Conservation (phyloP, 1,140 invertebrate species). For the Chlorops oryzae region DNA sequence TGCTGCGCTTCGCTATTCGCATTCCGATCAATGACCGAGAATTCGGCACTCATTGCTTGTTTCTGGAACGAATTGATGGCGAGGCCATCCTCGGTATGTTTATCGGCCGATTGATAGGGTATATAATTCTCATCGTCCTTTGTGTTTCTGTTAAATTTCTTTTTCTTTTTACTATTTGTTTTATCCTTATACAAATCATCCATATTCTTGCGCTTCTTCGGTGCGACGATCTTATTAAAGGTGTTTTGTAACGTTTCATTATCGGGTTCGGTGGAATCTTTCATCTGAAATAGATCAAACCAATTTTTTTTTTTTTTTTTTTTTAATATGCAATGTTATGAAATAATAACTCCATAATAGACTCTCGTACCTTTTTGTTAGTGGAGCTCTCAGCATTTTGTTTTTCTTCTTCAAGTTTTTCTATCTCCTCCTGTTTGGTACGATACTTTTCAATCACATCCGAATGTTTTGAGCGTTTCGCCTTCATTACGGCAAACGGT, state of each 20-base stretch:
- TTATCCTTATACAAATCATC: slow-evolving; percentile 53
- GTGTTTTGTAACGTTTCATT: too few species aligned
- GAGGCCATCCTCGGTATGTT: slow-evolving; percentile 84
- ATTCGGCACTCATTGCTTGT: slow-evolving; percentile 63
- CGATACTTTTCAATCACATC: slow-evolving; percentile 53
- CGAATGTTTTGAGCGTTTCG: slow-evolving; percentile 60
- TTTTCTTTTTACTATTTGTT: slow-evolving; percentile 51
- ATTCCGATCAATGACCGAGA: slow-evolving; percentile 77
- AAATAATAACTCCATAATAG: too few species aligned
- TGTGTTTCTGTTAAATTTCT: slow-evolving; percentile 52
- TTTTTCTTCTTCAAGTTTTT: slow-evolving; percentile 37
- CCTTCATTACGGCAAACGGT: slow-evolving; percentile 66
- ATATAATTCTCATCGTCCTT: slow-evolving; percentile 77
- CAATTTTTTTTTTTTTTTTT: background rate
- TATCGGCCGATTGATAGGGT: slow-evolving; percentile 77
- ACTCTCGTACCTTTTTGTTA: slow-evolving; percentile 16
- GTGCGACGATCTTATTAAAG: slow-evolving; percentile 53
- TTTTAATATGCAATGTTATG: too few species aligned
- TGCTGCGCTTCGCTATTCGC: slow-evolving; percentile 56
- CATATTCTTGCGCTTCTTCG: slow-evolving; percentile 54
- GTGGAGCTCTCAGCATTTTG: slow-evolving; percentile 23
- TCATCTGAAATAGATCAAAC: background rate
- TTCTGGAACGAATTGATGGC: slow-evolving; percentile 69
- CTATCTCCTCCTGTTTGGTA: slow-evolving; percentile 38
- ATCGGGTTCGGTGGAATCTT: background rate